Conservation (phyloP, 30 jellyfish, hydroid and myxozoan species). For the Euphysa ruthae region DNA sequence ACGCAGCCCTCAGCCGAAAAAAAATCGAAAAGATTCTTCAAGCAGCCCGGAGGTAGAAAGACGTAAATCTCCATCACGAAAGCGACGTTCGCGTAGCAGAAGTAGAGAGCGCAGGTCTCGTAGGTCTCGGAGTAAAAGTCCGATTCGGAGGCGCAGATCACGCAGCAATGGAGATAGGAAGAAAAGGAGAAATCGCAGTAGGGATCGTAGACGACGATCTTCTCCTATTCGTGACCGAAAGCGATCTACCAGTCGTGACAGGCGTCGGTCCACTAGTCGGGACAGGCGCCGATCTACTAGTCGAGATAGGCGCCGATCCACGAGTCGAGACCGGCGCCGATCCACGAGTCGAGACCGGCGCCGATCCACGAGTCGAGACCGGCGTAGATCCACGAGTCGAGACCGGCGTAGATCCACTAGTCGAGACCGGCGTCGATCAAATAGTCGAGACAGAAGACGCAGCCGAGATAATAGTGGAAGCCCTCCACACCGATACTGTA, state of each 20-base stretch:
- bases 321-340: slow-evolving; percentile 3
- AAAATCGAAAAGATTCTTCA: slow-evolving; percentile 19
- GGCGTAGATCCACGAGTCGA: slow-evolving; percentile 22
- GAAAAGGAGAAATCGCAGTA: too few relatives aligned
- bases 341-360: slow-evolving; percentile 6
- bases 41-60: slow-evolving; percentile 33
- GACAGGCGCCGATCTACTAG: slow-evolving; percentile 6
- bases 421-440: slow-evolving; percentile 1
- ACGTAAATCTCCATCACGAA: neutral
- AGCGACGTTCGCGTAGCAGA: slow-evolving; percentile 6
- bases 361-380: slow-evolving; percentile 20
- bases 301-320: neutral
- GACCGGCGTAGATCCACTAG: slow-evolving; percentile 9
- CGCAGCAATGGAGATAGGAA: too few relatives aligned
- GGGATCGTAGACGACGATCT: too few relatives aligned
- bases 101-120: slow-evolving; percentile 5
- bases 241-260: too few relatives aligned
- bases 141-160: slow-evolving; percentile 8
- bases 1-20: too few relatives aligned
- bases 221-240: too few relatives aligned
- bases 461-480: slow-evolving; percentile 47
- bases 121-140: slow-evolving; percentile 23
- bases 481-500: slow-evolving; percentile 42
- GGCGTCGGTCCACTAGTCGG: slow-evolving; percentile 7
- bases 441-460: slow-evolving; percentile 23